phyloP scores from a whole-genome alignment of 2,113 vertebrate species.

The Corythaixoides concolor region DNA sequence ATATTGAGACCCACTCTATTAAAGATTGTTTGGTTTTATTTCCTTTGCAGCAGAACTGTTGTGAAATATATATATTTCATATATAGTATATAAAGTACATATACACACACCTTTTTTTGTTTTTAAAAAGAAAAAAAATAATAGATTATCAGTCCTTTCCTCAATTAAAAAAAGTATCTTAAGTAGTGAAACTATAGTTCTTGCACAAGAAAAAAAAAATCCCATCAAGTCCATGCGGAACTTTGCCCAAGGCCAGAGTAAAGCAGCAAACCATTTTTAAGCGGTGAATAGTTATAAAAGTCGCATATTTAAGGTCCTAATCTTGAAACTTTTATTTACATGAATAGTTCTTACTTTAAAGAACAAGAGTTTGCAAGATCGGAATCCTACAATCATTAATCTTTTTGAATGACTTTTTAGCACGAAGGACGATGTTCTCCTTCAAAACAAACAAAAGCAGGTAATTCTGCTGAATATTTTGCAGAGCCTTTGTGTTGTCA shows the following conservation, averaged over 20 bases:
- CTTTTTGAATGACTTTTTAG: constrained; percentile 19
- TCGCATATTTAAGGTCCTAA: background rate
- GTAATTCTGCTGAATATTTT: background rate
- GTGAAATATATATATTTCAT: background rate
- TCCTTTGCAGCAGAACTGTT: background rate
- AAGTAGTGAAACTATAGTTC: background rate
- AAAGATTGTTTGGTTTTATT: background rate
- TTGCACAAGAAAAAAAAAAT: background rate
- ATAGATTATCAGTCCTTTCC: background rate
- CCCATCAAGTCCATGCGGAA: background rate
- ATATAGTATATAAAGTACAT: background rate
- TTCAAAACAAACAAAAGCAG: constrained; percentile 16
- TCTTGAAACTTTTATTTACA: constrained; percentile 12
- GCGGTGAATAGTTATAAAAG: background rate
- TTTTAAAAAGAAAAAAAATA: background rate
- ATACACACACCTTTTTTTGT: background rate
- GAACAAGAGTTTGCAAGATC: constrained; percentile 14
- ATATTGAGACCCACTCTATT: accelerated
- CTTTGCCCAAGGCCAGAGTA: background rate
- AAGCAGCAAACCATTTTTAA: background rate
- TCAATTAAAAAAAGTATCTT: background rate
- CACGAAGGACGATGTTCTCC: background rate
- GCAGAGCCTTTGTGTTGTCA: background rate
- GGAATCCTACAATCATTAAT: constrained; percentile 34
- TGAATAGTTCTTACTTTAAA: background rate